phyloP scores from a whole-genome alignment of 1,140 invertebrate genomes.

The Apis dorsata region DNA sequence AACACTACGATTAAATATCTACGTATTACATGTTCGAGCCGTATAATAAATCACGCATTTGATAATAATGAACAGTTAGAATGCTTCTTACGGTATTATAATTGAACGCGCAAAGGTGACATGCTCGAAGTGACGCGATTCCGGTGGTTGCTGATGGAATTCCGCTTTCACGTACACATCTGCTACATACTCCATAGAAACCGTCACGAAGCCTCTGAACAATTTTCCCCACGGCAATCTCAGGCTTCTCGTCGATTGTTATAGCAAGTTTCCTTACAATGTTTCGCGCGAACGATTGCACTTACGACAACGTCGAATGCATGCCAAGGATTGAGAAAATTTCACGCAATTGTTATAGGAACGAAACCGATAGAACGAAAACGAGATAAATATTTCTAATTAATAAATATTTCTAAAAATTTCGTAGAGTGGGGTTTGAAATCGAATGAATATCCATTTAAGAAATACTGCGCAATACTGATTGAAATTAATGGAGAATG shows the following conservation, averaged over 20 bases:
- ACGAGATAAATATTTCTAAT: not conserved
- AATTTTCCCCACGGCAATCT: slow-evolving; percentile 44
- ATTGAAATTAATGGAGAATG: too few species aligned
- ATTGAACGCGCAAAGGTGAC: slow-evolving; percentile 31
- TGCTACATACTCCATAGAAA: slow-evolving; percentile 33
- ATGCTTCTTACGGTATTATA: not conserved
- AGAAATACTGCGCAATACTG: too few species aligned
- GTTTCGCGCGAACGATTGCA: slow-evolving; percentile 32
- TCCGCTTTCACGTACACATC: slow-evolving; percentile 23
- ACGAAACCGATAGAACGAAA: not conserved
- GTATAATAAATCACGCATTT: not conserved
- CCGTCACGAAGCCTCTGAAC: slow-evolving; percentile 48
- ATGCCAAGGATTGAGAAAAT: slow-evolving; percentile 10
- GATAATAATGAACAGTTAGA: not conserved
- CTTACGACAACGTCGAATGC: slow-evolving; percentile 14
- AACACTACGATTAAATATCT: not conserved
- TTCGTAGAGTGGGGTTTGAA: too few species aligned
- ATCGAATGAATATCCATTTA: too few species aligned
- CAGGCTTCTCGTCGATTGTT: slow-evolving; percentile 42
- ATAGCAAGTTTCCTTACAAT: slow-evolving; percentile 22
- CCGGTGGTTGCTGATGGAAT: slow-evolving; percentile 38
- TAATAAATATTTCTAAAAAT: too few species aligned
- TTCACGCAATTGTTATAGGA: not conserved
- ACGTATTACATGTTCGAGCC: not conserved
- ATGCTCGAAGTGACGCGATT: slow-evolving; percentile 38